Percentiles rank a stretch among this genome's conserved stretches.
phyloP scores from a whole-genome alignment of 2,113 vertebrate genomes.

The Etia nguti region DNA sequence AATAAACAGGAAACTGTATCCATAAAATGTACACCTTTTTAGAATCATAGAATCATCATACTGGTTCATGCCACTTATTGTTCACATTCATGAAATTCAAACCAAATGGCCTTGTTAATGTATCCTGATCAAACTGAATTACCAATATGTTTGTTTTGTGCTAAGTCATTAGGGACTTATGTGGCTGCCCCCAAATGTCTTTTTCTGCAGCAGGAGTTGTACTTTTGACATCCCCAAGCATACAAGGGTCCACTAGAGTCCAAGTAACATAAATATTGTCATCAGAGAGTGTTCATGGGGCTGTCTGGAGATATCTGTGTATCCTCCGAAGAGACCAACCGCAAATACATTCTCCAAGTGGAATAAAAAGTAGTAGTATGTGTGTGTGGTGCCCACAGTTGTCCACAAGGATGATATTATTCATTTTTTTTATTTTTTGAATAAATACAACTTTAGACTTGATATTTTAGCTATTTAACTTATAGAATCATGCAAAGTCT shows the following conservation, averaged over 20 bases:
- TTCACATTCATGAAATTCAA: not conserved
- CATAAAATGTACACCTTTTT: not conserved
- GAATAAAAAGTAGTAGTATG: not conserved
- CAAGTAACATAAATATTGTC: not conserved
- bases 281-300: not conserved
- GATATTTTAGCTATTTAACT: not conserved
- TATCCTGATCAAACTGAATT: not conserved
- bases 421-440: not conserved
- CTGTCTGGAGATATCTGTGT: not conserved
- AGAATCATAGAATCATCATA: not conserved
- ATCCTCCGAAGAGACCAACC: not conserved
- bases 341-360: not conserved
- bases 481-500: fast-evolving
- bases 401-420: not conserved
- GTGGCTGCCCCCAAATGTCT: not conserved
- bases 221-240: not conserved
- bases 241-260: not conserved
- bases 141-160: not conserved
- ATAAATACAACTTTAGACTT: not conserved
- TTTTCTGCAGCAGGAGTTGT: not conserved
- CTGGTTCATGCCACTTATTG: not conserved
- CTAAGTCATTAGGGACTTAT: not conserved
- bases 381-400: not conserved
- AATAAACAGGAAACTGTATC: not conserved
- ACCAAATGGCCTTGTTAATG: not conserved